These are phyloP conservation scores for Toxotes jaculatrix DNA, from an alignment of 2,113 vertebrate species.

Conservation along the genomic window DNA sequence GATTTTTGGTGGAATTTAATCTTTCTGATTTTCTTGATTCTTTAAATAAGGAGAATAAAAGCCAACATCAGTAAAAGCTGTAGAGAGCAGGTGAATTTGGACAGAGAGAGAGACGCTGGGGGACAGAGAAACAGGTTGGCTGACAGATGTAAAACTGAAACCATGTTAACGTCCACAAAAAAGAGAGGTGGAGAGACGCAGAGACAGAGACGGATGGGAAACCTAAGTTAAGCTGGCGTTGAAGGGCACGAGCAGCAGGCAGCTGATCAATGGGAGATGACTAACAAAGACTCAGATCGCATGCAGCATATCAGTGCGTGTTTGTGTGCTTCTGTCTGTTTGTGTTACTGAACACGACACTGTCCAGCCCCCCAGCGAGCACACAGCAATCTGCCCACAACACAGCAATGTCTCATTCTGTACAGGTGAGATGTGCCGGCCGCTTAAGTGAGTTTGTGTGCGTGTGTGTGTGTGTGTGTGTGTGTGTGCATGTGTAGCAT, in stretches of 20 bases:
- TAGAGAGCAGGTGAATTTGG: neutral
- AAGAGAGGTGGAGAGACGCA: constrained; percentile 22
- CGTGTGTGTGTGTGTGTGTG: constrained; percentile 13
- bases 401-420: neutral
- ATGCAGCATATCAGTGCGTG: constrained; percentile 16
- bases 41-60: neutral
- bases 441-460: neutral
- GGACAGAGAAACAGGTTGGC: neutral
- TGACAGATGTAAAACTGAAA: constrained; percentile 61
- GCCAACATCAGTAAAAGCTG: neutral
- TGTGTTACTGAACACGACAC: constrained; percentile 23
- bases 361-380: constrained; percentile 2
- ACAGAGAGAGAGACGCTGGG: neutral
- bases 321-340: constrained; percentile 14
- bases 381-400: neutral
- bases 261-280: constrained; percentile 70
- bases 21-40: neutral
- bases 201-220: constrained; percentile 57
- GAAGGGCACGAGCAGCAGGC: constrained; percentile 64
- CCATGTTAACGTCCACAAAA: constrained; percentile 42
- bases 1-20: neutral
- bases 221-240: constrained; percentile 42
- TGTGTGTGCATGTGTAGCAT: neutral
- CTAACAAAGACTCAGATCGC: constrained; percentile 57
- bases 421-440: neutral